Percentiles rank a stretch among this genome's conserved stretches.
Evolutionary conservation across 2,113 vertebrate species (phyloP).

Genomic region (Butorides virescens): DNA sequence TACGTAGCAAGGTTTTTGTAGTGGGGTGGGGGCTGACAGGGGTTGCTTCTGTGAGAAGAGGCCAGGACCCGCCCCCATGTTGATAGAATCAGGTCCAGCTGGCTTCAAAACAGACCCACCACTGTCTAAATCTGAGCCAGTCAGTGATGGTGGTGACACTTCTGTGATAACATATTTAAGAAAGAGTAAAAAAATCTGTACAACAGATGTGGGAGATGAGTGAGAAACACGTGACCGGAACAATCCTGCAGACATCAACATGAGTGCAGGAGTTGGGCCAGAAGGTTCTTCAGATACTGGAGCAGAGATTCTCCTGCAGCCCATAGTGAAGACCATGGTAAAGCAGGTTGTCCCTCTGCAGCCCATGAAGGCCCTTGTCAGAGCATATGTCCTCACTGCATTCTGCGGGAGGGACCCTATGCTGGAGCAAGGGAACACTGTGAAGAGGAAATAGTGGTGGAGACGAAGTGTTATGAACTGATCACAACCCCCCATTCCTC

Average conservation of each 20-base stretch:
- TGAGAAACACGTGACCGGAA: not conserved
- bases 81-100: not conserved
- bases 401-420: not conserved
- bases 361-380: fast-evolving
- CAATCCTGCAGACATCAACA: not conserved
- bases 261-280: not conserved
- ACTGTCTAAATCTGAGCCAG: not conserved
- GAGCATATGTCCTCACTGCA: not conserved
- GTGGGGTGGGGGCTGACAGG: too few relatives aligned
- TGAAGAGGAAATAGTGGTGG: not conserved
- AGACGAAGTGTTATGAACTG: not conserved
- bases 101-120: not conserved
- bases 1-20: not conserved
- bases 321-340: not conserved
- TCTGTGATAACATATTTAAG: not conserved
- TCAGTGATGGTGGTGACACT: not conserved
- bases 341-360: not conserved
- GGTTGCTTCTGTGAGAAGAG: not conserved
- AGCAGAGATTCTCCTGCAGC: not conserved
- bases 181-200: not conserved
- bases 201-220: not conserved
- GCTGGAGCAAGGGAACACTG: not conserved
- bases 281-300: not conserved
- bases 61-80: not conserved
- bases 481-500: not conserved